Evolutionary conservation across 2,888 invertebrate genomes (phyloP), one percentile per base, ranked within the genome.

Genomic region (Hirtodrosophila confusa): DNA sequence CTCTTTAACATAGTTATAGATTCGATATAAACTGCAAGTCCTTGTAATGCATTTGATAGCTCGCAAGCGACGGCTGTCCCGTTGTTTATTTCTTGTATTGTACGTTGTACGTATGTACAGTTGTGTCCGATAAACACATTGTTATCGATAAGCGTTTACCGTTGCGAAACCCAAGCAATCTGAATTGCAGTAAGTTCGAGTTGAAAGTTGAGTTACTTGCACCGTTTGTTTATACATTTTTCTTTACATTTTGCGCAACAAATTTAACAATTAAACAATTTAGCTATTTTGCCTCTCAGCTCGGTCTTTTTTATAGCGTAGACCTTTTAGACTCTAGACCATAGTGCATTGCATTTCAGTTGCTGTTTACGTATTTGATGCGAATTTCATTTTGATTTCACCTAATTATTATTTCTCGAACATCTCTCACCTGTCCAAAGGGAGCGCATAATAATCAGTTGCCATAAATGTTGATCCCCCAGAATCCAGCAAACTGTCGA

Each of bases 301-400:
- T 55, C 66, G 66, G 69, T 73, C 54, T 68, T 63, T 35, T 66
- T 63, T 31, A 53, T 62, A 62, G 65, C 17, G 44, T 45, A 66
- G 66, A 65, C 33, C 63, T 66, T 65, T 54, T 68, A 63, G 56
- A 54, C 72, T 70, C 72, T 70, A 80, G 78, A 73, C 41, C 54
- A 57, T 76, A 82, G 83, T 79, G 84, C 79, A 64, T 75, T 64
- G 75, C 53, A 69, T 60, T 69, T 48, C 9, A 37, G 12, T 43
- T 48, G 36, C 50, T 36, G 17, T 51, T 47, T 47, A 27, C 27
- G 27, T 27, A 27, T 27, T 27, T 27, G 6, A 27, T 17, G 12
- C 50, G 7, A 27, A 40, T 35, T 12, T 43, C 5, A 6, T 35
- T 60, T 48, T 60, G 35, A 48, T 55, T 49, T 53, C 37, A 50